These are phyloP conservation scores for Thymelicus sylvestris DNA, from an alignment of 2,888 invertebrate species.

Conservation along the genomic window DNA sequence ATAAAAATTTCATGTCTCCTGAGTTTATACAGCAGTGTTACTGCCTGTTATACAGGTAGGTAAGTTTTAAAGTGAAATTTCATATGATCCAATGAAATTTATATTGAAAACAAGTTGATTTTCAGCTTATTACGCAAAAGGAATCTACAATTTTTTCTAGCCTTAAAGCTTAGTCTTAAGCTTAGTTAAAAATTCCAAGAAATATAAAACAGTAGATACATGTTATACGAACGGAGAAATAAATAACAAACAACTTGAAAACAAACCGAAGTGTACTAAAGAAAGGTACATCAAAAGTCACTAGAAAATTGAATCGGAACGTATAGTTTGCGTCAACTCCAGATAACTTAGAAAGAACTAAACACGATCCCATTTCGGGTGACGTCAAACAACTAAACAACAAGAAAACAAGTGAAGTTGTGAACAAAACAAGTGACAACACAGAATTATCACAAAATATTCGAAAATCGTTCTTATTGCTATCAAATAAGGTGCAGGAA, in stretches of 20 bases:
- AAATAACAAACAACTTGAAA: slow-evolving; percentile 23
- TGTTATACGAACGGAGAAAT: not conserved
- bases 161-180: no score
- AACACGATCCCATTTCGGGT: slow-evolving; percentile 46
- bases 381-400: slow-evolving; percentile 60
- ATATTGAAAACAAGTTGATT: no score
- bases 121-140: no score
- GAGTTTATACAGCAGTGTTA: slow-evolving; percentile 10
- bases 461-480: slow-evolving; percentile 42
- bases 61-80: not conserved
- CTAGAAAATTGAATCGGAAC: slow-evolving; percentile 29
- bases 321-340: slow-evolving; percentile 25
- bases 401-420: slow-evolving; percentile 58
- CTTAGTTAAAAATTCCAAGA: not conserved
- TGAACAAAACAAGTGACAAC: slow-evolving; percentile 55
- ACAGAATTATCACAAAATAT: slow-evolving; percentile 25
- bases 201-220: not conserved
- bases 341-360: slow-evolving; percentile 35
- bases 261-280: slow-evolving; percentile 13
- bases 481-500: slow-evolving; percentile 31
- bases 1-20: slow-evolving; percentile 28
- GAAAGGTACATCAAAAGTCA: slow-evolving; percentile 34
- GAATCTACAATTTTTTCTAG: not conserved
- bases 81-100: not conserved
- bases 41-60: slow-evolving; percentile 10